These are phyloP conservation scores for Corythornis vintsioides DNA, from an alignment of 2,113 vertebrate species.

Conservation along the genomic window DNA sequence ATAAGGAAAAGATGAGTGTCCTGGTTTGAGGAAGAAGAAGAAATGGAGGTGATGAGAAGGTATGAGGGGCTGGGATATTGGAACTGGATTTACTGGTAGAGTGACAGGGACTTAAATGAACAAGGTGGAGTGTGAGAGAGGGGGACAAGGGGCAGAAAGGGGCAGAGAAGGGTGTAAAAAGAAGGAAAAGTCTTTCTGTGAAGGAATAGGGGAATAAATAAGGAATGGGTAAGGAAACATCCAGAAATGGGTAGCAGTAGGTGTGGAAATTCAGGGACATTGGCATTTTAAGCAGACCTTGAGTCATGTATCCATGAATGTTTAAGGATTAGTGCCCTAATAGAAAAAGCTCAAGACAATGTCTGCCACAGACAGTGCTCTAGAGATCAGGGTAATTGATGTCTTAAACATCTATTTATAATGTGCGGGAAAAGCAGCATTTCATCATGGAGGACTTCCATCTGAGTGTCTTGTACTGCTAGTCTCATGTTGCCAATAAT, in stretches of 20 bases:
- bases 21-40: background rate
- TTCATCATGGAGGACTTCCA: background rate
- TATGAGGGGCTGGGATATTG: fast-evolving
- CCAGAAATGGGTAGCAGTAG: background rate
- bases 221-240: background rate
- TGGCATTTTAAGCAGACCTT: background rate
- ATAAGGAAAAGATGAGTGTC: background rate
- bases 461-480: background rate
- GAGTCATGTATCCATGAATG: background rate
- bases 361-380: background rate
- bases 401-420: background rate
- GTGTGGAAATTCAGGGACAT: background rate
- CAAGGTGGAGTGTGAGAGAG: too few species aligned
- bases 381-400: background rate
- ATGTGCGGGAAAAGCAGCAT: background rate
- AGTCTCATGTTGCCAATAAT: background rate
- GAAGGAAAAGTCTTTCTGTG: background rate
- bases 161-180: background rate
- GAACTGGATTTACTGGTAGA: background rate
- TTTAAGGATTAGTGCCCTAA: background rate
- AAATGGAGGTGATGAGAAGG: background rate
- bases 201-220: background rate
- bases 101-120: background rate
- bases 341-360: background rate
- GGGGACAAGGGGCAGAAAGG: background rate